These are phyloP conservation scores for Florisuga fusca DNA, from an alignment of 2,797 vertebrate genomes.

Conservation along the genomic window DNA sequence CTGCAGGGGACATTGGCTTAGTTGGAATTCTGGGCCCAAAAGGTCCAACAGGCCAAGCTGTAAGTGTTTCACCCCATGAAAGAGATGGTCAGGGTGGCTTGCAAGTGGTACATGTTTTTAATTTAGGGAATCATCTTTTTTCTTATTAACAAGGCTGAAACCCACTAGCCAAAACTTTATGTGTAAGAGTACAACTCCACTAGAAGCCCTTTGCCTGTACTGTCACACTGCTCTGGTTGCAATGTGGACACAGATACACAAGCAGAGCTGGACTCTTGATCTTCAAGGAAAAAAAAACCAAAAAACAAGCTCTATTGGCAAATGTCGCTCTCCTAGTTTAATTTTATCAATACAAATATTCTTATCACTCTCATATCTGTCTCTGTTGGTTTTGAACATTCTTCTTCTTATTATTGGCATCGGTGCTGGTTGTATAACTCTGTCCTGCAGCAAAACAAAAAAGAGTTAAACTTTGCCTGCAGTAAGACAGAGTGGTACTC, in stretches of 20 bases:
- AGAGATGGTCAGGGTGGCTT: not conserved
- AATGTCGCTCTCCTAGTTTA: not conserved
- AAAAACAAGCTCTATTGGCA: not conserved
- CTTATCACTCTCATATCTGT: not conserved
- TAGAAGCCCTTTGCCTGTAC: not conserved
- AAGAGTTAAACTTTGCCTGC: not conserved
- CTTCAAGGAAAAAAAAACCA: not conserved
- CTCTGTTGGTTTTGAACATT: not conserved
- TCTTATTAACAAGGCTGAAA: not conserved
- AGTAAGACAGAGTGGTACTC: not conserved
- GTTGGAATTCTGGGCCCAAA: slow-evolving; percentile 89
- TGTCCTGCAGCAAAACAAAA: not conserved
- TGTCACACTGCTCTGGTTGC: not conserved
- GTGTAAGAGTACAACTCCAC: not conserved
- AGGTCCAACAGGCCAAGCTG: slow-evolving; percentile 89
- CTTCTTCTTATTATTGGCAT: not conserved
- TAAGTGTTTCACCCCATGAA: slow-evolving; percentile 77
- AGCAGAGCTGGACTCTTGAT: not conserved
- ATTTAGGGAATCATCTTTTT: not conserved
- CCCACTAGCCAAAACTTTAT: not conserved
- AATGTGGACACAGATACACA: not conserved
- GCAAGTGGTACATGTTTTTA: not conserved
- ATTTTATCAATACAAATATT: not conserved
- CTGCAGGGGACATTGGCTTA: slow-evolving; percentile 87
- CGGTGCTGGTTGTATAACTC: not conserved